These are phyloP conservation scores for Sorex fumeus DNA, from an alignment of 2,113 vertebrate genomes.

Conservation along the genomic window DNA sequence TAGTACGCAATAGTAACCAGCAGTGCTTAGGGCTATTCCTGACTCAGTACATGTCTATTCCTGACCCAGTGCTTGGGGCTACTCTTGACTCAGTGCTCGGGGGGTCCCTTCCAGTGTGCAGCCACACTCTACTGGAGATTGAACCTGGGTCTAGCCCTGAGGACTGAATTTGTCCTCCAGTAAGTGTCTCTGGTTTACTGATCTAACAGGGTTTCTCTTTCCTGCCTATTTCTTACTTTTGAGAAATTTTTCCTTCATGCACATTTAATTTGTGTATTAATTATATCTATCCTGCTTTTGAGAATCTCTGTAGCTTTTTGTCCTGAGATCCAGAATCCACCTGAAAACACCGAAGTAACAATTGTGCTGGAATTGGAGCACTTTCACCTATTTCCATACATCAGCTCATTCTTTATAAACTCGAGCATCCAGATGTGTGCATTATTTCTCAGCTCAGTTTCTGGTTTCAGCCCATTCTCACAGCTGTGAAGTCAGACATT, in stretches of 20 bases:
- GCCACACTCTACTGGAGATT: no score
- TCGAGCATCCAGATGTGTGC: conserved; percentile 27
- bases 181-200: conserved; percentile 56
- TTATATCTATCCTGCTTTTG: conserved; percentile 30
- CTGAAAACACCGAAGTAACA: conserved; percentile 25
- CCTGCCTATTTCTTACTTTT: background rate
- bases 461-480: conserved; percentile 1
- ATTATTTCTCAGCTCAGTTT: conserved; percentile 1
- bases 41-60: no score
- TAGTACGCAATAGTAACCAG: no score
- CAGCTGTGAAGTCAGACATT: background rate
- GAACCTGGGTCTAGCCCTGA: background rate
- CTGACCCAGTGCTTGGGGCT: no score
- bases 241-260: conserved; percentile 36
- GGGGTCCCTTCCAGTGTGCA: no score
- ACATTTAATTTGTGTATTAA: conserved; percentile 30
- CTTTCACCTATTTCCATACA: background rate
- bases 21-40: no score
- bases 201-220: background rate
- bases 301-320: conserved; percentile 17
- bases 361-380: conserved; percentile 59
- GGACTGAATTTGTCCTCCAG: conserved; percentile 35
- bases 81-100: no score
- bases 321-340: conserved; percentile 42
- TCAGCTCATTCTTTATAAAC: conserved; percentile 34